These are phyloP conservation scores for cattle (Bos taurus) DNA, from an alignment of 2,113 vertebrate species.

Conservation along the genomic window DNA sequence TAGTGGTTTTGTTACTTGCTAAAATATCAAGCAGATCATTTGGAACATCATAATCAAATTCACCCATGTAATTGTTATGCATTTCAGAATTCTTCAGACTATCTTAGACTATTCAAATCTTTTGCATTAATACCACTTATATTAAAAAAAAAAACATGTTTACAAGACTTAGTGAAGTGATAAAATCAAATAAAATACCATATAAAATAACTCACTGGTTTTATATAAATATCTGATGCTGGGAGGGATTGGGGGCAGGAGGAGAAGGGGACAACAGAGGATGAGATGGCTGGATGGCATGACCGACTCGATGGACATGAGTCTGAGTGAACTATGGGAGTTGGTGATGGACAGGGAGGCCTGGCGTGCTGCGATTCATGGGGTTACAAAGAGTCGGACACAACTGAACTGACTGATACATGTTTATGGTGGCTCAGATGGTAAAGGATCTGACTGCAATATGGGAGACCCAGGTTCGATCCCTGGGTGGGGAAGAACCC, in stretches of 20 bases:
- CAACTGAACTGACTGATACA: neutral
- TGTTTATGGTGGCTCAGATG: neutral
- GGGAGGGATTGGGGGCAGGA: too few relatives aligned
- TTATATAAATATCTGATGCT: too few relatives aligned
- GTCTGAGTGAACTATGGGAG: too few relatives aligned
- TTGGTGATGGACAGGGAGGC: too few relatives aligned
- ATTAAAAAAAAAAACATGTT: neutral
- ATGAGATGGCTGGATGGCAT: too few relatives aligned
- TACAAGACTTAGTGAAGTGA: neutral
- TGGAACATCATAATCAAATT: slow-evolving; percentile 4
- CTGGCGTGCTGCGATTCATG: too few relatives aligned
- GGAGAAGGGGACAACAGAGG: too few relatives aligned
- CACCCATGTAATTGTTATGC: neutral
- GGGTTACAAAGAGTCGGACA: too few relatives aligned
- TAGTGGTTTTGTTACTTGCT: neutral
- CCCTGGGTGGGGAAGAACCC: neutral
- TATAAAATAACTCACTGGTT: neutral
- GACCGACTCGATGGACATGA: too few relatives aligned
- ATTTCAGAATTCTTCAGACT: neutral
- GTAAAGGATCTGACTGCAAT: neutral
- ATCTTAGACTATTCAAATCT: neutral
- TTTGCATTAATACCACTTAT: neutral
- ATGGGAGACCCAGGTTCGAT: neutral
- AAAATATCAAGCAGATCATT: neutral
- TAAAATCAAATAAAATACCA: neutral